Evolutionary conservation across 2,113 vertebrate genomes (phyloP).

Genomic region (Colaptes auratus): DNA sequence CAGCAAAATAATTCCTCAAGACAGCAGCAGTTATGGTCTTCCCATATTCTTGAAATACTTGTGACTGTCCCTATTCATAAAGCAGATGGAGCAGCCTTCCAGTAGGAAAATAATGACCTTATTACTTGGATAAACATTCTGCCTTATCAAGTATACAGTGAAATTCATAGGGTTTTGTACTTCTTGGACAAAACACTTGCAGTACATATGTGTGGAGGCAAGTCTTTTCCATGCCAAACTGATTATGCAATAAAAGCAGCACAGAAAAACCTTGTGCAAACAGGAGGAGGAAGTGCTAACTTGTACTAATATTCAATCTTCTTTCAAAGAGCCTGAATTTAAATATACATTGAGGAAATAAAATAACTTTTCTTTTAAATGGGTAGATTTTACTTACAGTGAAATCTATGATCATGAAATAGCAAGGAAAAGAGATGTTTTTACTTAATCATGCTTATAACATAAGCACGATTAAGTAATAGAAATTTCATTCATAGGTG

Average conservation of each 20-base stretch:
- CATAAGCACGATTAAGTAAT: background rate
- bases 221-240: background rate
- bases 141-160: background rate
- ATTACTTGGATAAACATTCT: background rate
- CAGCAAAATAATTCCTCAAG: background rate
- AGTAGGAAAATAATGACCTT: background rate
- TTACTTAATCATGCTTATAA: too few species aligned
- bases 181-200: background rate
- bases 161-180: background rate
- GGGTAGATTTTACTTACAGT: background rate
- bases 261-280: background rate
- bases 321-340: background rate
- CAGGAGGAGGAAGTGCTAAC: background rate
- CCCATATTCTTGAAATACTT: background rate
- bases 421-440: background rate
- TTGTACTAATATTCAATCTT: background rate
- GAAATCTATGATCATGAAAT: background rate
- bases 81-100: constrained; percentile 3
- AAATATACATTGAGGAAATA: background rate
- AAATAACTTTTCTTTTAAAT: background rate
- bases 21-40: background rate
- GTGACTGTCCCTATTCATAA: background rate
- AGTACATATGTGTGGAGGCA: background rate
- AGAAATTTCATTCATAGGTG: background rate
- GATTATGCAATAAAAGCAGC: background rate